Base-by-base conservation (phyloP, 2,888 invertebrate species). In the Mactromeris polynyma region DNA sequence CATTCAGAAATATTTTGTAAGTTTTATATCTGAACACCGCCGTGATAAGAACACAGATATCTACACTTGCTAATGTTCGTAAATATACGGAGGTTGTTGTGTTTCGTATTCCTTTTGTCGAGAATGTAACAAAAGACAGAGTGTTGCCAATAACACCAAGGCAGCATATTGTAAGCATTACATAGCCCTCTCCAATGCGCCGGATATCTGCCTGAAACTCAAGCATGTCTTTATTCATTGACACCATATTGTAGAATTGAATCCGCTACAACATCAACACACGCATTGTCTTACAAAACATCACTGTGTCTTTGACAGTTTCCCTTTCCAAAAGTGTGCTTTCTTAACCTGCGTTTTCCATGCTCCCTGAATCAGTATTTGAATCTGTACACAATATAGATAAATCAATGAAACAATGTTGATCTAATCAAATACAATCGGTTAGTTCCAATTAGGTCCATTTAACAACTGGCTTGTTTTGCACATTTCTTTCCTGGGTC, bases 21-120 rank as follows among this genome's bases (percentile, higher is more conserved):
- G 93, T 93, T 78, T 93, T 91, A 83, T 94, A 94, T 31, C 94
- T 90, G 58, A 94, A 93, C n/a, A 95, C 86, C 3, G 94, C 92
- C 11, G 94, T 93, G 9, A 94, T n/a, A 0, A 94, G 92, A 11
- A 94, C 94, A n/a, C 91, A 85, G 7, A 91, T 90, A 64, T 95
- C 95, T 0, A 93, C 93, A 3, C 93, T 69, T 6, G 94, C 94
- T 64, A 95, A 87, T 11, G 89, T 91, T 21, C 94, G 90, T 17
- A 95, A 92, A 73, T 94, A 94, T 19, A 94, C 90, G 2, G 93
- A 92, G 6, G 93, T 94, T 9, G 93, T 94, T 14, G 91, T 93
- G 3, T 90, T 88, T 38, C 94, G 79, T 78, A 95, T 88, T 19
- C 93, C 81, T 84, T 92, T 93, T n/a, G 93, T 64, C 0, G 92